A percentile compares a stretch with the other conserved stretches of the same genome.
Evolutionary conservation across 2,113 vertebrate species (phyloP).

Genomic region (Pagrus major): DNA sequence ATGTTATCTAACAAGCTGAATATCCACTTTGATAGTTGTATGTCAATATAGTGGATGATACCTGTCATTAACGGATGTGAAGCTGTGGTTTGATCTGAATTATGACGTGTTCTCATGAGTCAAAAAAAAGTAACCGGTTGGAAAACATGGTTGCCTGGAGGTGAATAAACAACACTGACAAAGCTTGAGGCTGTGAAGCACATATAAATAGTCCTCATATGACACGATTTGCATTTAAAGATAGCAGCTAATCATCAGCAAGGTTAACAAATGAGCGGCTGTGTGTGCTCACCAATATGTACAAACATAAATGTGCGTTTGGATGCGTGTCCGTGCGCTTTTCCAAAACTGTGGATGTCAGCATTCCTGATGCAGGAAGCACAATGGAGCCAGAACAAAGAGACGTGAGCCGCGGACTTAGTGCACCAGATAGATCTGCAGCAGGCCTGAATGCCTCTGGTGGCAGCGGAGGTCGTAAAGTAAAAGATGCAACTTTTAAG

Average conservation of each 20-base stretch:
- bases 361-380: constrained; percentile 81
- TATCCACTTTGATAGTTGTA: neutral
- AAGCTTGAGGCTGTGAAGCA: constrained; percentile 46
- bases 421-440: constrained; percentile 50
- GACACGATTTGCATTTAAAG: constrained; percentile 53
- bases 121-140: constrained; percentile 35
- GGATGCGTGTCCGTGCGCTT: constrained; percentile 49
- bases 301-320: constrained; percentile 51
- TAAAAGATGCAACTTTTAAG: constrained; percentile 24
- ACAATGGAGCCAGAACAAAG: constrained; percentile 82
- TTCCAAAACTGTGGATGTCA: constrained; percentile 77
- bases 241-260: constrained; percentile 13
- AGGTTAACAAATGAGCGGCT: neutral
- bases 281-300: constrained; percentile 27
- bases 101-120: constrained; percentile 18
- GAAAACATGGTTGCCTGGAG: constrained; percentile 51
- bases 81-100: constrained; percentile 11
- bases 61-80: neutral
- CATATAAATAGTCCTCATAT: constrained; percentile 68
- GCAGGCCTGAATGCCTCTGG: constrained; percentile 43
- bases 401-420: constrained; percentile 71
- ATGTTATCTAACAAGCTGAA: neutral
- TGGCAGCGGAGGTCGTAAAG: constrained; percentile 27
- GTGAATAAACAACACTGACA: constrained; percentile 55
- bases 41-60: neutral